Conservation (phyloP, 2,797 vertebrate genomes). For the Ambastaia sidthimunki region DNA sequence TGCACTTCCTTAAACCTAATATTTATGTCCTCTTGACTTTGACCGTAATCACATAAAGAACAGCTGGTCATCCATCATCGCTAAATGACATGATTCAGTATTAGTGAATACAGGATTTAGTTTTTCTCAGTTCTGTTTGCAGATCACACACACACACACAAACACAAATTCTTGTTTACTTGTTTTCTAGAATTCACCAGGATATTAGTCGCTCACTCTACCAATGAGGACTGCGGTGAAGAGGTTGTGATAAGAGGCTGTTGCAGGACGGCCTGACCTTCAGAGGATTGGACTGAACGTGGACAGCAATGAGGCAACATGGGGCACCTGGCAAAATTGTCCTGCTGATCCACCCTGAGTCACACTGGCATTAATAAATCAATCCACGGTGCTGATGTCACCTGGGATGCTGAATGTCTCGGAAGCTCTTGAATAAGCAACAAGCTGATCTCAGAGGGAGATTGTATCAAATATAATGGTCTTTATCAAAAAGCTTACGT, state of each 20-base stretch:
- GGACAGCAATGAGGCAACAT: not conserved
- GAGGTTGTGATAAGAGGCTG: conserved; percentile 15
- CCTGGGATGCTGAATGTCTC: not conserved
- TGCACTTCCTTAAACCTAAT: not conserved
- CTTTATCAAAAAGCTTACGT: not conserved
- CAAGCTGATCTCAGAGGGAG: not conserved
- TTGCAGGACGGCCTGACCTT: conserved; percentile 15
- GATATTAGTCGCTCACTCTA: not conserved
- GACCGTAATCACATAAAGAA: conserved; percentile 2
- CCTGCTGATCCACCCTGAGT: not conserved
- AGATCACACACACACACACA: conserved; percentile 11
- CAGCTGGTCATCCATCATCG: conserved; percentile 10
- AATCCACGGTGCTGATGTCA: conserved; percentile 9
- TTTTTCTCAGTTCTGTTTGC: conserved; percentile 22
- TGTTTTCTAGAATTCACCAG: conserved; percentile 28
- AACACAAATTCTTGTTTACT: conserved; percentile 1
- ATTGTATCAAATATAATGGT: not conserved
- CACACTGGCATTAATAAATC: not conserved
- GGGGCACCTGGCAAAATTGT: conserved; percentile 14
- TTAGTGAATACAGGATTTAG: not conserved
- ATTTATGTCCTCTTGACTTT: not conserved
- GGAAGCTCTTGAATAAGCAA: not conserved
- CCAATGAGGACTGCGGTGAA: conserved; percentile 7
- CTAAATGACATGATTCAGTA: conserved; percentile 19
- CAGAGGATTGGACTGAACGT: conserved; percentile 3